Base-by-base conservation (phyloP, 1,140 invertebrate species). In the Pantala flavescens region DNA sequence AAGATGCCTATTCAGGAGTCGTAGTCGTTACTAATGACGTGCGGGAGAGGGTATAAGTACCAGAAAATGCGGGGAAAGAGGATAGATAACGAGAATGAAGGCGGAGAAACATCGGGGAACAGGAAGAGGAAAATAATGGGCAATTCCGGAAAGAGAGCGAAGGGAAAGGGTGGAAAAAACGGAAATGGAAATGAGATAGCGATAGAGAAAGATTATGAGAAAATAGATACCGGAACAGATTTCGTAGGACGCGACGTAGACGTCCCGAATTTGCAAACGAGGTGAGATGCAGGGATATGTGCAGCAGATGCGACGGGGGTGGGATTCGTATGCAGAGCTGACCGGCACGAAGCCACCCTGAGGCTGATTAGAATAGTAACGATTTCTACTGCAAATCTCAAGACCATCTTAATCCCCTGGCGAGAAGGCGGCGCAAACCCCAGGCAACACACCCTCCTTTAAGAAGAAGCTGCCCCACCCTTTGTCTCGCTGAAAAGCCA, bases 171-270 rank as follows among this genome's bases (percentile, higher is more conserved):
- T 49, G 71, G 72, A 74, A 71, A 73, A 71, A 72, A 71, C 63
- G 73, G 76, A 36, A 74, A 74, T 71, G 73, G 71, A 73, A 73
- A 55, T 76, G 75, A 77, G 72, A 78, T 43, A 63, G 71, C 43
- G 73, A 49, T 23, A 43, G 71, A 71, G 73, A 72, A n/a, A 36
- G 72, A 77, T 24, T 77, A 21, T 19, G 28, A 36, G 28, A 9
- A 36, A 36, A 36, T 36, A 36, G 28, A 36, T 36, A 36, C 28
- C 19, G 49, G 63, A 73, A 76, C n/a, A 24, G 43, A 72, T 23
- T 23, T n/a, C 70, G 21, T 43, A 72, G 21, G 70, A 55, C 23
- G 43, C 28, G 9, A 36, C 28, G 28, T 2, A 36, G 9, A 36
- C 28, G 28, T 36, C 28, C 28, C 28, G 28, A 36, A 36, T 36